Evolutionary conservation across 2,797 vertebrate species (phyloP).

Genomic region (Helarctos malayanus): DNA sequence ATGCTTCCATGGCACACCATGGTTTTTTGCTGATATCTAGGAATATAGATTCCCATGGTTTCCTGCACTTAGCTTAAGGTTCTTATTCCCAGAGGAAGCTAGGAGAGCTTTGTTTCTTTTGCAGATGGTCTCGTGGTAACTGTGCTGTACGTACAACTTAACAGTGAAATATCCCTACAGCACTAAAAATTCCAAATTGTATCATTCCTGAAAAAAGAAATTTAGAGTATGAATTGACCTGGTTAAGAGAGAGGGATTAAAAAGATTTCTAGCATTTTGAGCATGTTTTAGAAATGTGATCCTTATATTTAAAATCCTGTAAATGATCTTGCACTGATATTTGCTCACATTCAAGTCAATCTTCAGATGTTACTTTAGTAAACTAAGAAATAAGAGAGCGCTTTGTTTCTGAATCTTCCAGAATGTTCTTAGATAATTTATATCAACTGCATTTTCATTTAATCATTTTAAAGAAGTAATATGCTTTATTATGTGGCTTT

Average conservation of each 20-base stretch:
- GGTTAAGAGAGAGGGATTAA: background rate
- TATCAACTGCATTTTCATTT: conserved; percentile 23
- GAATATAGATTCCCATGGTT: background rate
- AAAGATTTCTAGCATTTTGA: conserved; percentile 56
- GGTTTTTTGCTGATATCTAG: background rate
- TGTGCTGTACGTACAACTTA: background rate
- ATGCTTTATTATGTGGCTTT: background rate
- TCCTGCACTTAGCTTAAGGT: background rate
- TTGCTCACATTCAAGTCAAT: background rate
- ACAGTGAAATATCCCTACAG: background rate
- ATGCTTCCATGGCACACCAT: background rate
- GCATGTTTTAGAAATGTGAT: conserved; percentile 38
- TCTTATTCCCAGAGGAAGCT: background rate
- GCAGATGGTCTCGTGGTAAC: background rate
- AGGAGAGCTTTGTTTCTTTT: conserved; percentile 48
- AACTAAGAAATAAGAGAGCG: conserved; percentile 22
- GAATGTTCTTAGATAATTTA: conserved; percentile 8
- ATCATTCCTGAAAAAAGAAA: conserved; percentile 38
- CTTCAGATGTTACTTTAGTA: background rate
- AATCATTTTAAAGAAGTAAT: background rate
- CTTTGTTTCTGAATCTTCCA: background rate
- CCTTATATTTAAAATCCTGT: conserved; percentile 31
- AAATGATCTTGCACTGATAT: background rate
- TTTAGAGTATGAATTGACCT: background rate
- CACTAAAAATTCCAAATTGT: conserved; percentile 50